Conservation (phyloP, 2,888 invertebrate genomes). For the Drosophila hamatofila region DNA sequence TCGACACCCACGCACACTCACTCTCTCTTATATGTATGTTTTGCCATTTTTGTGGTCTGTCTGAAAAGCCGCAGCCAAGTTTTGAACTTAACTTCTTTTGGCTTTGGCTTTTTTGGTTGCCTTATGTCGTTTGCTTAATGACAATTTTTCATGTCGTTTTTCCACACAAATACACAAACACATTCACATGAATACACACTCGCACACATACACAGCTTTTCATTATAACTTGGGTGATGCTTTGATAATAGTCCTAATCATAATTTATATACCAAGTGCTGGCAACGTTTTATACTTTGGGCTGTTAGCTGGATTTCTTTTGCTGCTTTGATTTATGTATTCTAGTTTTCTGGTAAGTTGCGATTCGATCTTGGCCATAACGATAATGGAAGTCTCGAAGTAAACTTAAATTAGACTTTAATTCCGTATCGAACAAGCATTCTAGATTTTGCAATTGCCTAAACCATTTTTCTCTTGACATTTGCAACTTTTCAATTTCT, state of each 20-base stretch:
- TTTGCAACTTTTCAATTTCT: slow-evolving; percentile 43
- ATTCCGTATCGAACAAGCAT: slow-evolving; percentile 4
- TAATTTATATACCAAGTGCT: slow-evolving; percentile 69
- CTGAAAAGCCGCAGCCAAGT: slow-evolving; percentile 59
- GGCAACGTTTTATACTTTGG: slow-evolving; percentile 41
- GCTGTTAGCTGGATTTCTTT: slow-evolving; percentile 9
- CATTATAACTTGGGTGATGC: slow-evolving; percentile 50
- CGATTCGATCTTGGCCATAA: slow-evolving; percentile 42
- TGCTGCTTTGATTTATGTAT: slow-evolving; percentile 58
- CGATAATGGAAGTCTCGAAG: background rate
- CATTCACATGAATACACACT: background rate
- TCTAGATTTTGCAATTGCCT: slow-evolving; percentile 30
- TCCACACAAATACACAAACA: slow-evolving; percentile 3
- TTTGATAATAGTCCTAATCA: slow-evolving; percentile 74
- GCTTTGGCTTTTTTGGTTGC: slow-evolving; percentile 31
- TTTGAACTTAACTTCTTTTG: slow-evolving; percentile 41
- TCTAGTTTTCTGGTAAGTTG: slow-evolving; percentile 20
- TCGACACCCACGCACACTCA: slow-evolving; percentile 51
- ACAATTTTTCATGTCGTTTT: slow-evolving; percentile 73
- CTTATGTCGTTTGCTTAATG: slow-evolving; percentile 61
- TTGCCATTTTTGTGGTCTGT: slow-evolving; percentile 20
- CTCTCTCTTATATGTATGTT: slow-evolving; percentile 31
- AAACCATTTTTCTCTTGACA: slow-evolving; percentile 76
- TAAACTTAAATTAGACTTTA: slow-evolving; percentile 6
- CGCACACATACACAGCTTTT: background rate